Evolutionary conservation across 2,888 invertebrate genomes (phyloP).

Genomic region (Epiblema foenella): DNA sequence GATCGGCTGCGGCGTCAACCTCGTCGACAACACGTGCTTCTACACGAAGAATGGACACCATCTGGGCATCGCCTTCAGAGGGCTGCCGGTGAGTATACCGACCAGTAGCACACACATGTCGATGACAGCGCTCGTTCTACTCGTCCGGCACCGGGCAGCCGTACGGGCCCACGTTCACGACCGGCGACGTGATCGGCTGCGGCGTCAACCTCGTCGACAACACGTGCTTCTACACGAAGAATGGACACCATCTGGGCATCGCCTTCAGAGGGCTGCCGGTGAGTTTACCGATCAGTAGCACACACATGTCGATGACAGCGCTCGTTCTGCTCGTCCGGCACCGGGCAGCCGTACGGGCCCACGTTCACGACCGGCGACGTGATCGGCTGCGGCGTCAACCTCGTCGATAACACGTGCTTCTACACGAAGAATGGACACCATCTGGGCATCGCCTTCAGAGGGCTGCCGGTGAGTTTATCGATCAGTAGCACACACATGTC

Average conservation of each 20-base stretch:
- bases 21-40: slow-evolving; percentile 99
- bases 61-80: slow-evolving; percentile 97
- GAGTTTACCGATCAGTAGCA: slow-evolving; percentile 55
- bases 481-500: too few relatives aligned
- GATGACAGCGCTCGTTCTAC: slow-evolving; percentile 99
- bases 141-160: slow-evolving; percentile 98
- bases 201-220: slow-evolving; percentile 99
- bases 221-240: slow-evolving; percentile 99
- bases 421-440: slow-evolving; percentile 99
- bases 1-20: slow-evolving; percentile 99
- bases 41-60: slow-evolving; percentile 99
- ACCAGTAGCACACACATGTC: not conserved
- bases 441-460: slow-evolving; percentile 97
- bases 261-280: slow-evolving; percentile 98
- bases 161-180: slow-evolving; percentile 99
- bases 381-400: slow-evolving; percentile 99
- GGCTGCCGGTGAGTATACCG: slow-evolving; percentile 90
- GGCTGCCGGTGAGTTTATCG: slow-evolving; percentile 90
- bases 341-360: slow-evolving; percentile 98
- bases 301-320: slow-evolving; percentile 99
- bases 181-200: slow-evolving; percentile 99
- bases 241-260: slow-evolving; percentile 97
- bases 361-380: slow-evolving; percentile 99
- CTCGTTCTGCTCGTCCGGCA: slow-evolving; percentile 99
- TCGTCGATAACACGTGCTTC: slow-evolving; percentile 99